Evolutionary conservation across 2,113 vertebrate species (phyloP), one percentile per base, ranked within the genome.

Genomic region (Fukomys damarensis): DNA sequence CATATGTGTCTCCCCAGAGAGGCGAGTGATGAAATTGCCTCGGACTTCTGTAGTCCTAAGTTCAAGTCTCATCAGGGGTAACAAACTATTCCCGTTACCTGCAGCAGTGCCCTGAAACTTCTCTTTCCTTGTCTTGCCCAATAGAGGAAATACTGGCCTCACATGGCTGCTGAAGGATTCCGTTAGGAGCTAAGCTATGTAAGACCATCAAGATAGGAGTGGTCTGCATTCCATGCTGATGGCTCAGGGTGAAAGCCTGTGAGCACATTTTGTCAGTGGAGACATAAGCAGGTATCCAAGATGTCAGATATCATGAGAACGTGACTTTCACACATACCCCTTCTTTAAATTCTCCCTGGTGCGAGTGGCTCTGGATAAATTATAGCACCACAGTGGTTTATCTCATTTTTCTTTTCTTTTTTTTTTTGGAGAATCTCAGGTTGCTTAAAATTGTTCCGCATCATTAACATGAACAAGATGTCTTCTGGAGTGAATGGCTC

Each of bases 371-470:
- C 86, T 4, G 1, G 16, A 22, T 94, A 26, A 86, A 77, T 89
- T 7, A 17, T 7, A 38, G 9, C 58, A 26, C 87, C 28, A 59
- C 14, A 68, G 49, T 81, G 70, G 24, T 52, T 91, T 79, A 32
- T 68, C 28, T 93, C 11, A 11, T 7, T 74, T 97, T n/a, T n/a
- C n/a, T n/a, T n/a, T n/a, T n/a, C n/a, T n/a, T n/a, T n/a, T n/a
- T n/a, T n/a, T n/a, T n/a, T n/a, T 74, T 63, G 43, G 93, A 89
- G 52, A 74, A 52, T 84, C 81, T 58, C 89, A 61, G 86, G 30
- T 86, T 38, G 54, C 54, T 93, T 84, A 70, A 91, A 88, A 61
- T 38, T 83, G 2, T 43, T 84, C n/a, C 52, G 13, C 6, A n/a
- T 84, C 43, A 63, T 38, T 56, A 84, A 43, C 9, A 26, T 68